These are phyloP conservation scores for Buathra laborator DNA, from an alignment of 2,888 invertebrate genomes.

Conservation along the genomic window DNA sequence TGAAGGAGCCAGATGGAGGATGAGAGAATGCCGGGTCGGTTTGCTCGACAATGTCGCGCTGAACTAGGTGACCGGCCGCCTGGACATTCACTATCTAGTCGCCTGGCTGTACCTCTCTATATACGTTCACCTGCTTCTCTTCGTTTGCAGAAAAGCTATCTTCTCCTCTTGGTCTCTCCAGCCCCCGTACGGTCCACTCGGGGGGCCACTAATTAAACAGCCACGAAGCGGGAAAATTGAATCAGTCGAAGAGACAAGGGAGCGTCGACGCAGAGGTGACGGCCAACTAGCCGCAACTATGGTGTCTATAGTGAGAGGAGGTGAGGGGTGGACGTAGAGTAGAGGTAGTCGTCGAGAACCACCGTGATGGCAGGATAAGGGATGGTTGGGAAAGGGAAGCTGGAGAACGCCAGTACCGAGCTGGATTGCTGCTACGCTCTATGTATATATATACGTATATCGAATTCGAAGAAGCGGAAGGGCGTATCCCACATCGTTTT, in stretches of 20 bases:
- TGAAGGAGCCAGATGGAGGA: conserved; percentile 37
- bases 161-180: conserved; percentile 63
- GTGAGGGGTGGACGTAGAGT: conserved; percentile 42
- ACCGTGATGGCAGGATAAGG: conserved; percentile 53
- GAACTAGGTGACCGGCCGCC: conserved; percentile 57
- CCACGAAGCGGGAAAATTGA: conserved; percentile 85
- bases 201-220: conserved; percentile 85
- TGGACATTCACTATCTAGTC: conserved; percentile 66
- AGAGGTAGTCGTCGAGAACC: conserved; percentile 47
- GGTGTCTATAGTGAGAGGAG: conserved; percentile 79
- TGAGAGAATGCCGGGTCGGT: conserved; percentile 26
- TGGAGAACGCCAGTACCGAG: conserved; percentile 29
- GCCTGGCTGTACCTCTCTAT: conserved; percentile 60
- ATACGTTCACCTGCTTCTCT: conserved; percentile 56
- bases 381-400: conserved; percentile 39
- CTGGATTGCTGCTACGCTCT: conserved; percentile 22
- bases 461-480: not conserved
- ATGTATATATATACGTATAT: not conserved
- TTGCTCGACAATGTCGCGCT: conserved; percentile 60
- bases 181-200: conserved; percentile 80
- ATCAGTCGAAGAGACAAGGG: conserved; percentile 85
- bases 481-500: too few species aligned
- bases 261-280: conserved; percentile 84
- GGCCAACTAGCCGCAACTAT: conserved; percentile 85
- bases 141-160: conserved; percentile 55